Conservation (phyloP, 1,140 invertebrate species). For the Pseudomyrmex gracilis region DNA sequence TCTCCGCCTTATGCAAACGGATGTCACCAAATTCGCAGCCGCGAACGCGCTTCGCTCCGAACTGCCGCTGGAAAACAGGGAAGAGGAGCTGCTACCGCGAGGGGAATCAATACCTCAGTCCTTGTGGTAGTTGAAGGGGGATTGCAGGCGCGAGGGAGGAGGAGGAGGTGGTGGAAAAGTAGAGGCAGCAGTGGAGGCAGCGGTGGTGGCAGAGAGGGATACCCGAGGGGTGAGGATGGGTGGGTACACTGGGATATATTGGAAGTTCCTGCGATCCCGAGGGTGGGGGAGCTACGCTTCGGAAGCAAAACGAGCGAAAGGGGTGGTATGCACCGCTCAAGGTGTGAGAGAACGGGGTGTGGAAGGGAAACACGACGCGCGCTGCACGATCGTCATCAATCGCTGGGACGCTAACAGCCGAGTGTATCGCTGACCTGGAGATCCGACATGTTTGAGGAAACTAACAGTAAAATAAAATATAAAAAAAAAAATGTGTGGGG, state of each 20-base stretch:
- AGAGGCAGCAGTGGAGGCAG: too few species aligned
- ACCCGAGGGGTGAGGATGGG: slow-evolving; percentile 1
- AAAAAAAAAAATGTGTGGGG: neutral
- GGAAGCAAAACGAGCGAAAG: slow-evolving; percentile 9
- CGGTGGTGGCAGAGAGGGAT: slow-evolving; percentile 12
- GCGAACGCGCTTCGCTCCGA: slow-evolving; percentile 81
- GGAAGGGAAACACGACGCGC: slow-evolving; percentile 12
- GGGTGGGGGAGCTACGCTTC: slow-evolving; percentile 28
- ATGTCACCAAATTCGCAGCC: slow-evolving; percentile 68
- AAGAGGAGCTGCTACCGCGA: slow-evolving; percentile 80
- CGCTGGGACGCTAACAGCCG: slow-evolving; percentile 22
- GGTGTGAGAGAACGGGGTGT: neutral
- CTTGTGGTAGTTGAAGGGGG: slow-evolving; percentile 68
- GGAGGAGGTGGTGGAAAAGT: slow-evolving; percentile 32
- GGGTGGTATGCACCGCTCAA: slow-evolving; percentile 18
- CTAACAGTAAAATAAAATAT: too few species aligned
- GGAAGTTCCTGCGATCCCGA: slow-evolving; percentile 9
- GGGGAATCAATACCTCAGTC: slow-evolving; percentile 84
- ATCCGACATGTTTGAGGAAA: too few species aligned
- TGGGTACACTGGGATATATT: slow-evolving; percentile 28
- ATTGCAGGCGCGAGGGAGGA: slow-evolving; percentile 41
- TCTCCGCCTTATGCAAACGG: slow-evolving; percentile 20
- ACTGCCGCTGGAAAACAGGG: slow-evolving; percentile 81
- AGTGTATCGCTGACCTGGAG: slow-evolving; percentile 19
- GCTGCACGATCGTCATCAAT: slow-evolving; percentile 32